Percentiles rank a stretch among this genome's conserved stretches.
These are phyloP conservation scores for Tachina fera DNA, from an alignment of 2,888 invertebrate species.

Conservation along the genomic window DNA sequence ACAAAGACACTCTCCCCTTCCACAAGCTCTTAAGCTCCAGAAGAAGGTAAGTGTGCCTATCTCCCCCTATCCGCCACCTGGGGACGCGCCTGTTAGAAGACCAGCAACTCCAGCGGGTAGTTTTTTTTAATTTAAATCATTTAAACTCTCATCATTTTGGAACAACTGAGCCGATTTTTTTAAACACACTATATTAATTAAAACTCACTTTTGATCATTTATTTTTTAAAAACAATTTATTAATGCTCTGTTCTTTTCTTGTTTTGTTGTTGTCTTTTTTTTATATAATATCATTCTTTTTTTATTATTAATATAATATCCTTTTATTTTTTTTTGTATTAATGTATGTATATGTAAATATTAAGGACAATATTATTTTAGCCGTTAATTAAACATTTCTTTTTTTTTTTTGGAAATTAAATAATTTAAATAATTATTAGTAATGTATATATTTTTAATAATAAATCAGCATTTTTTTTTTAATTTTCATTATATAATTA, in stretches of 20 bases:
- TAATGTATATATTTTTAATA: slow-evolving; percentile 74
- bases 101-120: too few species aligned
- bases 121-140: too few species aligned
- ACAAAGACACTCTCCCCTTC: too few species aligned
- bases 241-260: slow-evolving; percentile 68
- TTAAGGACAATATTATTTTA: slow-evolving; percentile 81
- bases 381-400: slow-evolving; percentile 71
- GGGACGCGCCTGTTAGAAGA: too few species aligned
- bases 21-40: too few species aligned
- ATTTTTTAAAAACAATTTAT: slow-evolving; percentile 76
- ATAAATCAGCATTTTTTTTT: slow-evolving; percentile 79
- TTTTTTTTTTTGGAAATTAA: slow-evolving; percentile 70
- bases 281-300: slow-evolving; percentile 69
- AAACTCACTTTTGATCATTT: slow-evolving; percentile 26
- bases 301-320: slow-evolving; percentile 71
- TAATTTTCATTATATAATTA: slow-evolving; percentile 51
- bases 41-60: too few species aligned
- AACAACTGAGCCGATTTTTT: not conserved
- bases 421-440: slow-evolving; percentile 79
- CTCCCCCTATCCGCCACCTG: too few species aligned
- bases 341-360: slow-evolving; percentile 82
- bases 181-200: not conserved
- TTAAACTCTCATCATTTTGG: too few species aligned
- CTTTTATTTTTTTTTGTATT: slow-evolving; percentile 63
- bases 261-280: slow-evolving; percentile 61